Percentiles rank a stretch among this genome's conserved stretches.
Evolutionary conservation across 1,140 invertebrate genomes (phyloP).

Genomic region (Ganaspis sp.): DNA sequence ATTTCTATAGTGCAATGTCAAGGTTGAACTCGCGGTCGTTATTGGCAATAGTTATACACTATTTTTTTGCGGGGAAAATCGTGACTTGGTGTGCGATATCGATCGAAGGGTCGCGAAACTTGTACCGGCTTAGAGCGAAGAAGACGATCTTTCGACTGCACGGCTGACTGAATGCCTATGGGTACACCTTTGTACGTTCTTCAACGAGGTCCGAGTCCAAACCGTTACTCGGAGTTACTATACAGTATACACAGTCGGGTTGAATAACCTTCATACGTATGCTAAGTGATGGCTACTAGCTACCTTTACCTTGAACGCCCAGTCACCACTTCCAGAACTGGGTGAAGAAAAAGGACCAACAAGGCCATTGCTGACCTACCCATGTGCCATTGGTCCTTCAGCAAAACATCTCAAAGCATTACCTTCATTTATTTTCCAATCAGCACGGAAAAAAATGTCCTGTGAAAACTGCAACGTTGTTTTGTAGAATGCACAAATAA

Average conservation of each 20-base stretch:
- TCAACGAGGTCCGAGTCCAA: conserved; percentile 59
- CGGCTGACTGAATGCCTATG: conserved; percentile 73
- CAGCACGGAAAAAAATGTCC: too few relatives aligned
- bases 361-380: conserved; percentile 19
- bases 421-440: neutral
- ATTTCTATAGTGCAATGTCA: conserved; percentile 14
- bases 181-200: conserved; percentile 56
- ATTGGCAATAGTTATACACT: neutral
- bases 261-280: conserved; percentile 74
- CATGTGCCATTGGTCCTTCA: neutral
- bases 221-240: conserved; percentile 59
- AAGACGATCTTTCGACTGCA: conserved; percentile 72
- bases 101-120: conserved; percentile 33
- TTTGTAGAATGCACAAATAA: too few relatives aligned
- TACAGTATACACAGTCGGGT: conserved; percentile 56
- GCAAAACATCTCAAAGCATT: neutral
- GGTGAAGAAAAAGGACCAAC: conserved; percentile 48
- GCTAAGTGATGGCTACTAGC: conserved; percentile 60
- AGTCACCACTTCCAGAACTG: conserved; percentile 52
- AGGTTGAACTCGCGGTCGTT: conserved; percentile 18
- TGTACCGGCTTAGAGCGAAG: conserved; percentile 29
- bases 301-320: conserved; percentile 56
- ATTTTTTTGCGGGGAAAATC: neutral
- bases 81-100: conserved; percentile 32
- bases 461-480: too few relatives aligned